Conservation (phyloP, 2,888 invertebrate genomes). For the Ganaspis brasiliensis region DNA sequence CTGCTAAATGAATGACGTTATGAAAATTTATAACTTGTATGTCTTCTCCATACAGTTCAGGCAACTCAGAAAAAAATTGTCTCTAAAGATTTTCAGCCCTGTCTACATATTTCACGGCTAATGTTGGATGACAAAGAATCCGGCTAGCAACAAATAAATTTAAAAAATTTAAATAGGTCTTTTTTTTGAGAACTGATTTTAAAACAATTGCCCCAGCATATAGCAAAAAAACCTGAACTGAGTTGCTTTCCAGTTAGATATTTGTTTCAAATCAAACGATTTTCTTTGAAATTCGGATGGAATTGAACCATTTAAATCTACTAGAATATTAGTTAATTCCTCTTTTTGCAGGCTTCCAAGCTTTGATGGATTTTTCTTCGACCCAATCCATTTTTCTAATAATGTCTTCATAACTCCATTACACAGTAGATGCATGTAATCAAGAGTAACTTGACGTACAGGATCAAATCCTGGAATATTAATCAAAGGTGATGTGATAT, state of each 20-base stretch:
- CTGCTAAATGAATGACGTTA: conserved; percentile 53
- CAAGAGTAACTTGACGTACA: conserved; percentile 44
- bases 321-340: neutral
- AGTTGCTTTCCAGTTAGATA: conserved; percentile 58
- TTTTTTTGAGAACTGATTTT: conserved; percentile 19
- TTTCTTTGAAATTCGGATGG: conserved; percentile 58
- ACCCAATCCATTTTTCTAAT: conserved; percentile 44
- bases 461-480: conserved; percentile 48
- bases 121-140: conserved; percentile 46
- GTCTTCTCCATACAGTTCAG: conserved; percentile 49
- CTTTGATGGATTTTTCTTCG: conserved; percentile 26
- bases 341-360: neutral
- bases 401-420: conserved; percentile 46
- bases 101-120: conserved; percentile 34
- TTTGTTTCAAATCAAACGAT: conserved; percentile 44
- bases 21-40: conserved; percentile 54
- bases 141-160: conserved; percentile 48
- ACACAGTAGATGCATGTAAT: conserved; percentile 52
- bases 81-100: conserved; percentile 44
- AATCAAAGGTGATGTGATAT: conserved; percentile 41
- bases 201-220: conserved; percentile 51
- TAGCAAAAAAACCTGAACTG: conserved; percentile 56
- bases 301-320: conserved; percentile 38
- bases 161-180: conserved; percentile 51
- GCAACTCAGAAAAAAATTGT: conserved; percentile 50